phyloP scores from a whole-genome alignment of 2,113 vertebrate genomes.

The Saccopteryx leptura region DNA sequence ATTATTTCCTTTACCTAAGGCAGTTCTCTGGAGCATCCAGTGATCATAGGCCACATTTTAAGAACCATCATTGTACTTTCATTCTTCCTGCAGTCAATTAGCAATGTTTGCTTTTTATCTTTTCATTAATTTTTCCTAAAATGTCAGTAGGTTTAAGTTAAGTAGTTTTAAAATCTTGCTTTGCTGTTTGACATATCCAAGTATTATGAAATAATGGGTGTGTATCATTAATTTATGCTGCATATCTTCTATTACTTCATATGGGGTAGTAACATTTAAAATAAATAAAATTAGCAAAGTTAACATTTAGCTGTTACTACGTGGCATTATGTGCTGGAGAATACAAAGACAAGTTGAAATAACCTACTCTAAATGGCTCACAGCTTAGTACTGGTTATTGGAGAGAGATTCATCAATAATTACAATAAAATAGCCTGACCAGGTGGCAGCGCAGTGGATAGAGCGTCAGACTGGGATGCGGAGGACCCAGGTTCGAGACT shows the following conservation, averaged over 20 bases:
- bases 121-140: constrained; percentile 32
- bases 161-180: neutral
- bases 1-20: neutral
- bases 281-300: neutral
- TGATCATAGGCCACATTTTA: neutral
- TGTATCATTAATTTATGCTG: neutral
- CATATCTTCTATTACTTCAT: neutral
- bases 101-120: neutral
- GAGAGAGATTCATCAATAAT: neutral
- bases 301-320: neutral
- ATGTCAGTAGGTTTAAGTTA: neutral
- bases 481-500: too few species aligned
- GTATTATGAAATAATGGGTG: neutral
- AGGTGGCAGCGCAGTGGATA: too few species aligned
- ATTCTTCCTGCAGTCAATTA: constrained; percentile 21
- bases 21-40: neutral
- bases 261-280: neutral
- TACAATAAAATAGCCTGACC: too few species aligned
- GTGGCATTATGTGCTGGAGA: neutral
- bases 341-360: neutral
- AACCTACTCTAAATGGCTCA: neutral
- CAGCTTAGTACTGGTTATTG: neutral
- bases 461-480: too few species aligned
- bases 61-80: neutral
- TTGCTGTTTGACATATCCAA: neutral